Base-by-base conservation (phyloP, 2,888 invertebrate species). In the Xylophagus ater region DNA sequence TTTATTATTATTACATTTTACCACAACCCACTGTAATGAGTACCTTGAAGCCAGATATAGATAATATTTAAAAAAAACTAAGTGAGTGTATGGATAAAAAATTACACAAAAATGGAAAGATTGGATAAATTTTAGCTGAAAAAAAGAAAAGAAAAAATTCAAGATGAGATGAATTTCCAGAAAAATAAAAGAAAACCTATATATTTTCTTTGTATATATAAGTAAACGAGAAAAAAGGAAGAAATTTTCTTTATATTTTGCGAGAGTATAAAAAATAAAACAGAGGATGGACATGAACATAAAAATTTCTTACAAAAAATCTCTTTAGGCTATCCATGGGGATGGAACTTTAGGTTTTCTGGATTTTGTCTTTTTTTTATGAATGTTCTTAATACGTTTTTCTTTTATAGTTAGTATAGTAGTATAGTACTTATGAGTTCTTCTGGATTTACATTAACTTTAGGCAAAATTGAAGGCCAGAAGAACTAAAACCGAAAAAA, bases 241-340 rank as follows among this genome's bases (percentile, higher is more conserved):
- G n/a, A n/a, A n/a, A n/a, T n/a, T n/a, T n/a, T n/a, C n/a, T n/a
- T n/a, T n/a, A n/a, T n/a, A n/a, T n/a, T n/a, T n/a, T n/a, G n/a
- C n/a, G n/a, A n/a, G n/a, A n/a, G n/a, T n/a, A n/a, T n/a, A n/a
- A 5, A 14, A 19, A n/a, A 32, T 10, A 32, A 19, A 19, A 19
- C 32, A 19, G 19, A 32, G 32, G 18, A 32, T 32, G 32, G 32
- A 32, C 32, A 32, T 32, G 32, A 20, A 32, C 18, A 32, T 32
- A 32, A 34, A 34, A 34, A 8, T 24, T 21, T n/a, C n/a, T 40
- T 14, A 12, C 31, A 31, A 29, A 31, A 45, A 40, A 44, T 39
- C 31, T 43, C 47, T 44, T 34, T 41, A 49, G 46, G 42, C 41
- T 34, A 39, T 45, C 43, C 40, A 43, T 43, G 49, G 45, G 40